Percentiles rank a stretch among this genome's conserved stretches.
phyloP scores from a whole-genome alignment of 2,113 vertebrate species.

The Mormyrus lacerda region DNA sequence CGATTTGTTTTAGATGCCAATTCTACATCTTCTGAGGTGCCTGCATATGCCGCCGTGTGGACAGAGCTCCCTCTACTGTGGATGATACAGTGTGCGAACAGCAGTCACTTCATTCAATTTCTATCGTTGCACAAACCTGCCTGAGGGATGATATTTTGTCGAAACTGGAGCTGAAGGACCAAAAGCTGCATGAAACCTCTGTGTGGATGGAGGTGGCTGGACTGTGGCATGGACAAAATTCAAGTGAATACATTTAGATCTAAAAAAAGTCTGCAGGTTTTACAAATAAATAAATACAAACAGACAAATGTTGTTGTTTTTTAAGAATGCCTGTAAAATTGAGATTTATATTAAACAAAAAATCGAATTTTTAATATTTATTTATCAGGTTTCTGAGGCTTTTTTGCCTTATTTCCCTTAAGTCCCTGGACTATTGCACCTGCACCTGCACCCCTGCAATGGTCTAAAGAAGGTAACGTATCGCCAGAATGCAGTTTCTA shows the following conservation, averaged over 20 bases:
- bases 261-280: neutral
- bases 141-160: neutral
- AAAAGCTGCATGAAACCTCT: neutral
- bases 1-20: neutral
- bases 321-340: neutral
- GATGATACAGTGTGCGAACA: neutral
- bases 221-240: neutral
- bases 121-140: neutral
- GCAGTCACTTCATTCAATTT: neutral
- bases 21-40: neutral
- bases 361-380: too few species aligned
- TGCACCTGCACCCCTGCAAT: neutral
- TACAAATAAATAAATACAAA: neutral
- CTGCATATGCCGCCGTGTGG: neutral
- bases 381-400: neutral
- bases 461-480: neutral
- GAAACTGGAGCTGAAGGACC: neutral
- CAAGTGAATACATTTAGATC: neutral
- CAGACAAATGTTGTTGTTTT: neutral
- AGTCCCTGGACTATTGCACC: neutral
- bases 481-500: neutral
- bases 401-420: neutral
- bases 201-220: neutral
- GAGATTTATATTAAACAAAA: neutral
- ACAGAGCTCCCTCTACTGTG: neutral